Base-by-base conservation (phyloP, 2,113 vertebrate genomes). In the Pelodiscus sinensis region DNA sequence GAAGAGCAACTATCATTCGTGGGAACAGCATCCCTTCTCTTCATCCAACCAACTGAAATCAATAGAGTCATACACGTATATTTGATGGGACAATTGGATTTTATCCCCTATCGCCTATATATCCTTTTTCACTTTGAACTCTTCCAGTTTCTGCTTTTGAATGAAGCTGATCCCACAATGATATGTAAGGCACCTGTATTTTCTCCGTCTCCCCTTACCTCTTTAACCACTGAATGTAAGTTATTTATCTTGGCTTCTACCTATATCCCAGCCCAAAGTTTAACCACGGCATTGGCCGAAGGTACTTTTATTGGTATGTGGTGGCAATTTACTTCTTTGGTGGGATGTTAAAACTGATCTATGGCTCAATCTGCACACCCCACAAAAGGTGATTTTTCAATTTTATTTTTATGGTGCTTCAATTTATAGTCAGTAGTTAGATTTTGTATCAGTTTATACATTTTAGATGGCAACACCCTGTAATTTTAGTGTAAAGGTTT, bases 371-470 rank as follows among this genome's bases (percentile, higher is more conserved):
- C 94, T 83, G 50, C 81, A 82, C 86, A 92, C 31, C 88, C 51
- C 80, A 52, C 92, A 86, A 96, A 96, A 94, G 52, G 90, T 89
- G 95, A 95, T 93, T 89, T 87, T 94, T 97, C 94, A 52, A 16
- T 93, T 95, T 96, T 95, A 88, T 96, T 96, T 95, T 96, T 95
- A 95, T 91, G 91, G 54, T 84, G 65, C 78, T 73, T 85, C 92
- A 83, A 44, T 95, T 96, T 92, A 90, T 87, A 96, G 96, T 87
- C 92, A 58, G 88, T 87, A 93, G 90, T 96, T 91, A 95, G 83
- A 75, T 90, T 92, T 81, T 91, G 92, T 92, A 62, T 52, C 85
- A 83, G 57, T 78, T 90, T 94, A 90, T 92, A 90, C 88, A 77
- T 94, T 96, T 95, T 90, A 93, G 86, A 68, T 73, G 85, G 93